A percentile compares a stretch with the other conserved stretches of the same genome.
phyloP scores from a whole-genome alignment of 2,797 vertebrate genomes.

The Muscicapa striata region DNA sequence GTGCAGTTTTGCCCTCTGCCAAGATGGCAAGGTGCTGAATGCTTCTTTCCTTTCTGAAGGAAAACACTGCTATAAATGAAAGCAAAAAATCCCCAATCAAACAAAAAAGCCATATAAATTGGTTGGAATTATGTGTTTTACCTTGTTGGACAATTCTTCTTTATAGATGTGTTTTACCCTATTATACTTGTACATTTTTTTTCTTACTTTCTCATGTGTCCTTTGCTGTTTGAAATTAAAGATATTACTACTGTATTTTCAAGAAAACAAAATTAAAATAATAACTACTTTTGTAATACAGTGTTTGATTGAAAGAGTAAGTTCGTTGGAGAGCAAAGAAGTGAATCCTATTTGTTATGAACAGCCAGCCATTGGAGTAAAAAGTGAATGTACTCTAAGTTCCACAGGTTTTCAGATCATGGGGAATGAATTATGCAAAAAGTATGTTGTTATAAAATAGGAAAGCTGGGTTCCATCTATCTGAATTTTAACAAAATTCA shows the following conservation, averaged over 20 bases:
- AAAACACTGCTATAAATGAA: background rate
- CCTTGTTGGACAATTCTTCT: background rate
- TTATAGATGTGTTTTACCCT: background rate
- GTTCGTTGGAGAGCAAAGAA: background rate
- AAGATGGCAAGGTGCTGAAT: background rate
- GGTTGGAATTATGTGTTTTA: background rate
- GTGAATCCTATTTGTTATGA: background rate
- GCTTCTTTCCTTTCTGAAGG: background rate
- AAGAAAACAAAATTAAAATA: background rate
- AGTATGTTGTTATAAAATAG: background rate
- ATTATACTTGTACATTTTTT: background rate
- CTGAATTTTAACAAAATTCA: background rate
- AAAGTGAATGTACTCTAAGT: background rate
- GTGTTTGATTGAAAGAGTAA: background rate
- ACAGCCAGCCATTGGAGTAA: background rate
- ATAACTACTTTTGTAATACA: background rate
- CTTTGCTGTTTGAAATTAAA: background rate
- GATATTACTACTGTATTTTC: background rate
- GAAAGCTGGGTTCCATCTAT: background rate
- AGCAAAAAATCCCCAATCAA: fast-evolving
- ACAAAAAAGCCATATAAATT: background rate
- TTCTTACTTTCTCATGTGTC: background rate
- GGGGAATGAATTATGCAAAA: background rate
- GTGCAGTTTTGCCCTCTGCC: background rate
- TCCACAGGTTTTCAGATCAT: background rate